Evolutionary conservation across 2,797 vertebrate species (phyloP).

Genomic region (Botia almorhae): DNA sequence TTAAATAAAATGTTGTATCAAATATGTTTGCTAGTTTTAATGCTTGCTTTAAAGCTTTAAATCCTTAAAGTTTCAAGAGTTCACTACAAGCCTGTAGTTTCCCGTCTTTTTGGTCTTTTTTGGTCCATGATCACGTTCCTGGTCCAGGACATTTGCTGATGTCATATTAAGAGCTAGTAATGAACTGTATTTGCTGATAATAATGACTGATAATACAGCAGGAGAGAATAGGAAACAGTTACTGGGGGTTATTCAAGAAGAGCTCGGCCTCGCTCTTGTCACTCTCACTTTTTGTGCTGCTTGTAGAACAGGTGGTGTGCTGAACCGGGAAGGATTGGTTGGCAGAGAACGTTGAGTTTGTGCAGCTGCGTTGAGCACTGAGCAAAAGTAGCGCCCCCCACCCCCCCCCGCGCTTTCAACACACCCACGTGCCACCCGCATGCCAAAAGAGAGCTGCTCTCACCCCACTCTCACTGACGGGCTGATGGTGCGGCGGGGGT

Average conservation of each 20-base stretch:
- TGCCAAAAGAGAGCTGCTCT: slow-evolving; percentile 33
- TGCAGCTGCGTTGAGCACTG: slow-evolving; percentile 55
- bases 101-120: too few species aligned
- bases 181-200: background rate
- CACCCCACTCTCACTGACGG: slow-evolving; percentile 19
- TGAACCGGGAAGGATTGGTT: slow-evolving; percentile 43
- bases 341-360: slow-evolving; percentile 54
- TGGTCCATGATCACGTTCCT: too few species aligned
- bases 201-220: slow-evolving; percentile 20
- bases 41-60: too few species aligned
- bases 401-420: slow-evolving; percentile 44
- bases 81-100: too few species aligned
- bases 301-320: slow-evolving; percentile 63
- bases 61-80: too few species aligned
- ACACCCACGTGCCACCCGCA: slow-evolving; percentile 54
- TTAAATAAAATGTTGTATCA: too few species aligned
- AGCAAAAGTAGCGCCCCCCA: slow-evolving; percentile 38
- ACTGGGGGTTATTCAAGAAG: slow-evolving; percentile 41
- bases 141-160: too few species aligned
- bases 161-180: background rate
- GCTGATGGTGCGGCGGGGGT: slow-evolving; percentile 15
- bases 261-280: slow-evolving; percentile 21
- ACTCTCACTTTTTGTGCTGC: slow-evolving; percentile 28
- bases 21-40: too few species aligned
- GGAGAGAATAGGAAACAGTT: slow-evolving; percentile 20